Percentiles rank a stretch among this genome's conserved stretches.
Conservation (phyloP, 2,888 invertebrate genomes). For the Dione vanillae region DNA sequence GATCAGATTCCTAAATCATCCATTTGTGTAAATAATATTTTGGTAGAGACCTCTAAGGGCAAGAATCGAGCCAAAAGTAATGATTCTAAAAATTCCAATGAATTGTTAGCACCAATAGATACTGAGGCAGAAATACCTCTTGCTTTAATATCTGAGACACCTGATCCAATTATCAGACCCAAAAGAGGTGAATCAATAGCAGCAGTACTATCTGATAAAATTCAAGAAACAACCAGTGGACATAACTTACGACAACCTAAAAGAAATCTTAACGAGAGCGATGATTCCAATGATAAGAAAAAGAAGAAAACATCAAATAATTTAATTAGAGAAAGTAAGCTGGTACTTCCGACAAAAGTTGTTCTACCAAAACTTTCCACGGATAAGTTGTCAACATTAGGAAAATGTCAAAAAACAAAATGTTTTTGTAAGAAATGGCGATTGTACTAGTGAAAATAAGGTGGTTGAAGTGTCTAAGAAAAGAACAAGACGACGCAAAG, state of each 20-base stretch:
- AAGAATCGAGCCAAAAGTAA: conserved; percentile 64
- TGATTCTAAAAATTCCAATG: conserved; percentile 59
- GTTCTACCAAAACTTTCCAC: conserved; percentile 72
- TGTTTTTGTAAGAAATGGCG: conserved; percentile 60
- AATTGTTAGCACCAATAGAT: conserved; percentile 67
- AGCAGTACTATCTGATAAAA: conserved; percentile 78
- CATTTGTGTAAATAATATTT: conserved; percentile 72
- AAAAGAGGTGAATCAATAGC: conserved; percentile 80
- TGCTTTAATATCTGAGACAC: conserved; percentile 71
- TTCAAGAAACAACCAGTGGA: conserved; percentile 74
- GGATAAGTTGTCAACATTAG: conserved; percentile 65
- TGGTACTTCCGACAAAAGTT: conserved; percentile 73
- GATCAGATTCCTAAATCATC: conserved; percentile 86
- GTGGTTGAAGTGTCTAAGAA: conserved; percentile 65
- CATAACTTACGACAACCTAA: conserved; percentile 78
- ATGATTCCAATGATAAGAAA: conserved; percentile 72
- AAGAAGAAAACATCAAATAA: conserved; percentile 74
- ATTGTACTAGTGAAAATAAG: conserved; percentile 63
- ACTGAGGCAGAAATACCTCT: conserved; percentile 76
- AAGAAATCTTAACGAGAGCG: conserved; percentile 72
- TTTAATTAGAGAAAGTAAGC: conserved; percentile 77
- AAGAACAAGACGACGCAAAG: conserved; percentile 87
- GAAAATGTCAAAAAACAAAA: conserved; percentile 62
- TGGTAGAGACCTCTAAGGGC: conserved; percentile 68
- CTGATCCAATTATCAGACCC: conserved; percentile 71